Base-by-base conservation (phyloP, 2,888 invertebrate species). In the Yponomeuta evonymella region DNA sequence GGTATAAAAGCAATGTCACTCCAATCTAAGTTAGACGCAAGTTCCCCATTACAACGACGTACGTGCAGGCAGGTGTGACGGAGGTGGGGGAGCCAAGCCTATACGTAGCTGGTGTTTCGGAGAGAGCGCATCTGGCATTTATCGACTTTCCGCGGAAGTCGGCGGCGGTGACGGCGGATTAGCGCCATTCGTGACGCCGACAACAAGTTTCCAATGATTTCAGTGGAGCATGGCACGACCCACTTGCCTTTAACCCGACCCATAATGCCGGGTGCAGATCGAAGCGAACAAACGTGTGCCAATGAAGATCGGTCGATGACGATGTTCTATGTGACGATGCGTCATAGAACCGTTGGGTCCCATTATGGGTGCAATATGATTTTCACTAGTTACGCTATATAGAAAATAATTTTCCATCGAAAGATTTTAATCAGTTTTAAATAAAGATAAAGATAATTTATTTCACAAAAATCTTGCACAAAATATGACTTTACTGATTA, bases 41-140 rank as follows among this genome's bases (percentile, higher is more conserved):
- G 23, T 23, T 23, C 23, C 23, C 23, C 23, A 23, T 15, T 8
- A 12, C 51, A 58, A 5, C 51, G 15, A 58, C 51, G 51, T 58
- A 58, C 15, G 15, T 58, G 51, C 51, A 58, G 15, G 15, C 51
- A 58, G 51, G 51, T 58, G 51, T 58, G 12, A 1, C 1, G 51
- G 51, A 51, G 51, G 51, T 15, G 51, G 51, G 51, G 10, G 12
- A 51, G 51, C 51, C 15, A 58, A 12, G 51, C 15, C 51, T 58
- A 58, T 58, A 15, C 15, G 33, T 33, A 33, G 33, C 33, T 1
- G 15, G 51, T 58, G 51, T 58, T 58, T 12, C 15, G 15, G 51
- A 43, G 51, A 58, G 51, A 58, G 51, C 51, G 51, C 51, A 58
- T 58, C 51, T 58, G 51, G 51, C 51, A 58, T 58, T 58, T 58